Conservation (phyloP, 2,797 vertebrate genomes). For the Amblyopsis hoosieri region DNA sequence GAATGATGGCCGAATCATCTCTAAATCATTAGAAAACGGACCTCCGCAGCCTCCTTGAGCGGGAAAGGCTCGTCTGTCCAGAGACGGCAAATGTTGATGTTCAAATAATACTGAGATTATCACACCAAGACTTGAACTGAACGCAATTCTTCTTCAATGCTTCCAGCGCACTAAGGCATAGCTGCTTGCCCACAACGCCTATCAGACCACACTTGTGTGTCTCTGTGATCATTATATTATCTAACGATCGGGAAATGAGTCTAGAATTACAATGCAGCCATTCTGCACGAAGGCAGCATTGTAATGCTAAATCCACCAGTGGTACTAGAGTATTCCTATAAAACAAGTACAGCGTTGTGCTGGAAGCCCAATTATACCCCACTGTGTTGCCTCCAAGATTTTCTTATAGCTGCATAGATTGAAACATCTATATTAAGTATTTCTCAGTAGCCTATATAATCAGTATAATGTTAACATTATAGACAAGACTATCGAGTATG, state of each 20-base stretch:
- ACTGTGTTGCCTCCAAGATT: background rate
- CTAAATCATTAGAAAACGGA: constrained; percentile 2
- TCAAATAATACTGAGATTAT: no score
- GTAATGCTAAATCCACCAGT: background rate
- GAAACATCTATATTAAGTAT: no score
- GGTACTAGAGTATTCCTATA: background rate
- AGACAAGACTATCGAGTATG: no score
- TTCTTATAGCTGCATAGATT: no score
- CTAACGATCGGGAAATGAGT: background rate
- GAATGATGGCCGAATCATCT: constrained; percentile 24
- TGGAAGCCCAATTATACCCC: background rate
- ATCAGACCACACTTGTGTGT: background rate
- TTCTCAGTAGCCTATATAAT: no score
- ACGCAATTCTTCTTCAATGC: no score
- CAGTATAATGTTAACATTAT: no score
- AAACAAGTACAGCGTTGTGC: background rate
- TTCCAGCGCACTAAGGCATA: no score
- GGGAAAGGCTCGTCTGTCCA: background rate
- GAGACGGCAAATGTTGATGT: no score
- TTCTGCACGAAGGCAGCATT: background rate
- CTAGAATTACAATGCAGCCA: background rate
- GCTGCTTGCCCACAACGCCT: no score
- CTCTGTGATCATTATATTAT: background rate
- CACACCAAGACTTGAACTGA: no score
- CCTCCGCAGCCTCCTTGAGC: constrained; percentile 7